Conservation (phyloP, 2,113 vertebrate genomes). For the Amblyopsis rosae region DNA sequence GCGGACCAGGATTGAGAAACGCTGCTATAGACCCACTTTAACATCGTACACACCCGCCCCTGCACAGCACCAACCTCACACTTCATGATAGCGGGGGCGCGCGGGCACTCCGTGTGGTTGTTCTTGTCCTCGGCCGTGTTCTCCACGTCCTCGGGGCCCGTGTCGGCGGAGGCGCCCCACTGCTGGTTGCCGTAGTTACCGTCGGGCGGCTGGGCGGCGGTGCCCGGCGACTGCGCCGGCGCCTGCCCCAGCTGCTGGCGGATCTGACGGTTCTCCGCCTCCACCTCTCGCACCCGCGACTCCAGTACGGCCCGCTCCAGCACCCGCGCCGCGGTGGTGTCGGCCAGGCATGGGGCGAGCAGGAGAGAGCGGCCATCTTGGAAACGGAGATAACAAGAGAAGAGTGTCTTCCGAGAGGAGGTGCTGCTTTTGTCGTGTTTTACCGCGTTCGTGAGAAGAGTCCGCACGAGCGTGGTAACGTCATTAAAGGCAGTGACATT, state of each 20-base stretch:
- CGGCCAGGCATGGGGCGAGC: conserved; percentile 69
- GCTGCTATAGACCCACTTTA: too few relatives aligned
- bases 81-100: conserved; percentile 81
- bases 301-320: conserved; percentile 79
- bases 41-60: not conserved
- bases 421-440: too few relatives aligned
- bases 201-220: conserved; percentile 59
- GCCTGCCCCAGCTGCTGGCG: conserved; percentile 81
- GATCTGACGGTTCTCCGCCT: conserved; percentile 88
- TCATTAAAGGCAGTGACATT: too few relatives aligned
- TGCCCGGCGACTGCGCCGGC: conserved; percentile 65
- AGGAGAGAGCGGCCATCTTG: conserved; percentile 72
- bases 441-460: too few relatives aligned
- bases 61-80: conserved; percentile 80
- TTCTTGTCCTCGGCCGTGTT: conserved; percentile 63
- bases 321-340: conserved; percentile 64
- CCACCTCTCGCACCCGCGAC: conserved; percentile 80
- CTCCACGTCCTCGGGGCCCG: conserved; percentile 75
- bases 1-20: too few relatives aligned
- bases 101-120: conserved; percentile 82
- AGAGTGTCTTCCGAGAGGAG: not conserved
- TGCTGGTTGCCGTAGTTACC: conserved; percentile 79
- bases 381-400: not conserved
- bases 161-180: conserved; percentile 79
- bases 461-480: too few relatives aligned